A percentile compares a stretch with the other conserved stretches of the same genome.
Conservation (phyloP, 2,797 vertebrate genomes). For the Eutrigla gurnardus region DNA sequence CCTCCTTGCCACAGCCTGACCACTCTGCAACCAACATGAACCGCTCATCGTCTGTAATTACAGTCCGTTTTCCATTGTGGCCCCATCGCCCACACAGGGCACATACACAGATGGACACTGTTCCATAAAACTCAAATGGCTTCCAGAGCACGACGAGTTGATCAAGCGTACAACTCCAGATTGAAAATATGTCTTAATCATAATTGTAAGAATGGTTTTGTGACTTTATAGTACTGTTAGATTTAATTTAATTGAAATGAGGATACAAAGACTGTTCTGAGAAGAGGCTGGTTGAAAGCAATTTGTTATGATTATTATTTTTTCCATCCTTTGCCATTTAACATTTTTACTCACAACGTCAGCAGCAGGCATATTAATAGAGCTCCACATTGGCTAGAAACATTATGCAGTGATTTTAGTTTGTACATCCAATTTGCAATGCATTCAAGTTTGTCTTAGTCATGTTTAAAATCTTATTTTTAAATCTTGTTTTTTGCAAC, state of each 20-base stretch:
- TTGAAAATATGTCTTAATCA: neutral
- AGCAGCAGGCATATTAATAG: neutral
- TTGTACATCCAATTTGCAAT: neutral
- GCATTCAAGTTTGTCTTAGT: neutral
- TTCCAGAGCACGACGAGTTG: slow-evolving; percentile 9
- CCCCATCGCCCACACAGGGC: slow-evolving; percentile 5
- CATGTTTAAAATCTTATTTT: neutral
- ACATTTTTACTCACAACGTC: slow-evolving; percentile 10
- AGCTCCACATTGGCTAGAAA: neutral
- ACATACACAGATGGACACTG: slow-evolving; percentile 19
- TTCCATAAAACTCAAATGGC: slow-evolving; percentile 25
- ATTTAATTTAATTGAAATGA: slow-evolving; percentile 11
- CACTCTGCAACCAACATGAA: slow-evolving; percentile 31
- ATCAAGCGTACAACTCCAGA: slow-evolving; percentile 13
- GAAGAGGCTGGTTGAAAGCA: neutral
- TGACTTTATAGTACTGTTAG: slow-evolving; percentile 1
- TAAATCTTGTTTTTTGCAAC: too few relatives aligned
- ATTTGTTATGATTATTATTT: neutral
- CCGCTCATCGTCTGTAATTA: slow-evolving; percentile 50
- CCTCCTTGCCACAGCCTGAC: slow-evolving; percentile 46
- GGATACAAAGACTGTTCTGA: neutral
- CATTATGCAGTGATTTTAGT: neutral
- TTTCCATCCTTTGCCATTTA: slow-evolving; percentile 6
- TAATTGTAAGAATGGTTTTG: neutral
- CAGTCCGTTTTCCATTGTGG: slow-evolving; percentile 29